Evolutionary conservation across 2,888 invertebrate genomes (phyloP).

Genomic region (Athalia cordata): DNA sequence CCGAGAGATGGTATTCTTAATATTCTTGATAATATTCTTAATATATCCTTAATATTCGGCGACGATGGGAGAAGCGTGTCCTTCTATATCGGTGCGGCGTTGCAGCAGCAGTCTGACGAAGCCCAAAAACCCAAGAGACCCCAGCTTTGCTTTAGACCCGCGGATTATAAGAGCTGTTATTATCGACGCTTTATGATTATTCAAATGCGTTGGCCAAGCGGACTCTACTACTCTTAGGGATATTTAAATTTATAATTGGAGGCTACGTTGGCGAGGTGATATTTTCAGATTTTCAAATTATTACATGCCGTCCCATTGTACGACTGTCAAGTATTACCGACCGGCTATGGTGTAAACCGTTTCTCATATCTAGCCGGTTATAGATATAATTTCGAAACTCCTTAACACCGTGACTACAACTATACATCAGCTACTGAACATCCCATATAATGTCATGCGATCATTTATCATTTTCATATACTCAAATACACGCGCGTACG

Average conservation of each 20-base stretch:
- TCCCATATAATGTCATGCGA: too few species aligned
- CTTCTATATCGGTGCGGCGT: slow-evolving; percentile 4
- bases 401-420: not conserved
- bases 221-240: slow-evolving; percentile 22
- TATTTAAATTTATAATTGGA: slow-evolving; percentile 46
- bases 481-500: too few species aligned
- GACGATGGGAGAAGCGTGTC: slow-evolving; percentile 41
- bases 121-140: too few species aligned
- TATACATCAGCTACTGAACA: not conserved
- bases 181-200: slow-evolving; percentile 45
- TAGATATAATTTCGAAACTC: not conserved
- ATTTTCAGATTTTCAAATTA: slow-evolving; percentile 44
- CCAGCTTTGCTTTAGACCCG: slow-evolving; percentile 22
- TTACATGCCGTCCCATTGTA: slow-evolving; percentile 36
- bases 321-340: slow-evolving; percentile 34
- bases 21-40: slow-evolving; percentile 40
- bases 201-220: slow-evolving; percentile 37
- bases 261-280: slow-evolving; percentile 42
- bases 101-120: too few species aligned
- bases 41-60: slow-evolving; percentile 57
- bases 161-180: slow-evolving; percentile 45
- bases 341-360: slow-evolving; percentile 17
- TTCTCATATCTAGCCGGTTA: slow-evolving; percentile 18
- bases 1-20: not conserved
- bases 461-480: too few species aligned